Percentiles rank a stretch among this genome's conserved stretches.
Conservation (phyloP, 2,113 vertebrate genomes). For the Aptenodytes forsteri region DNA sequence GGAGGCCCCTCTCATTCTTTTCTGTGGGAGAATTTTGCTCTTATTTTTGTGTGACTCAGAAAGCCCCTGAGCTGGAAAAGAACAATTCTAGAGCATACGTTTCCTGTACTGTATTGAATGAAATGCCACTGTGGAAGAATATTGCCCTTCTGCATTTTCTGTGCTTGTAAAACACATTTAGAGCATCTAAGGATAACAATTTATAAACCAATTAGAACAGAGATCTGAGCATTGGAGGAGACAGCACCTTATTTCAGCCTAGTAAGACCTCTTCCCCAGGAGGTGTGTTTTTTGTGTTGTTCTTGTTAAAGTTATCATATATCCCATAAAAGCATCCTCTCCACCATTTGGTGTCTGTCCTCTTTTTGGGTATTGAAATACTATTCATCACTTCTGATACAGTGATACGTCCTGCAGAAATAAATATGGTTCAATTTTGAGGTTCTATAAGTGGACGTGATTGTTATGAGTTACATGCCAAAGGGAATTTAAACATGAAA, state of each 20-base stretch:
- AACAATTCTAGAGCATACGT: neutral
- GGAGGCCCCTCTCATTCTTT: neutral
- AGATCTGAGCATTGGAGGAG: neutral
- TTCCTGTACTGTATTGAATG: neutral
- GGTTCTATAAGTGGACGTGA: neutral
- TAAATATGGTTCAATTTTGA: neutral
- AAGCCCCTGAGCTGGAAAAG: neutral
- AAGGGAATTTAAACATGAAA: neutral
- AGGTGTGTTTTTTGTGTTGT: neutral
- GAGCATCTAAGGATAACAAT: neutral
- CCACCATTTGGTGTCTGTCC: neutral
- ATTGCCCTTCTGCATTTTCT: neutral
- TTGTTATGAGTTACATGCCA: neutral
- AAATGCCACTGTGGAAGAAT: conserved; percentile 3
- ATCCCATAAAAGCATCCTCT: neutral
- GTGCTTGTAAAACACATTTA: neutral
- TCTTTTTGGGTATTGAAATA: neutral
- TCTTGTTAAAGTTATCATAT: neutral
- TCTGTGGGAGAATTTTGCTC: neutral
- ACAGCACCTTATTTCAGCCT: neutral
- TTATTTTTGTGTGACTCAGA: neutral
- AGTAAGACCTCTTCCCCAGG: neutral
- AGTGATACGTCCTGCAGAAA: neutral
- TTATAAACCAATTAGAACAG: neutral
- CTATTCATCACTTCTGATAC: neutral